Evolutionary conservation across 2,888 invertebrate species (phyloP), one percentile per base, ranked within the genome.

Genomic region (Trachelus iudaicus): DNA sequence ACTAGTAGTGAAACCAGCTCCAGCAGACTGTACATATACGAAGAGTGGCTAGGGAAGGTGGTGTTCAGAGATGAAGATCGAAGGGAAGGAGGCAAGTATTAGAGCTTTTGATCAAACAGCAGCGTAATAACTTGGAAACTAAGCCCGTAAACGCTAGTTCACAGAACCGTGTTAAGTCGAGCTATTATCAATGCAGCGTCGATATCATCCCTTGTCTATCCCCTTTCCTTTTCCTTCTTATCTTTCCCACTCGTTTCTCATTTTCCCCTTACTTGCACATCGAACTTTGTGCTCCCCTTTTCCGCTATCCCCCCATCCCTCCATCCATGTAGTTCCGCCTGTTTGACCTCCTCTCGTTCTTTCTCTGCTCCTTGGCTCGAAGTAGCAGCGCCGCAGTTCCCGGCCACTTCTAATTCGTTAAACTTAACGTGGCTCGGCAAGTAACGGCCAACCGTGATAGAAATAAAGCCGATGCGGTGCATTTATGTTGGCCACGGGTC

Each of bases 121-220:
- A 85, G 81, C 83, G 83, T 86, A 87, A 88, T 87, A 86, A 87
- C 85, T 88, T 83, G 69, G 80, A 81, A 85, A 84, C 85, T 84
- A 83, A 84, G 82, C 83, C 78, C 79, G 83, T 85, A 84, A 85
- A 85, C 84, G 81, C 56, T 78, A 80, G 78, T 79, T 56, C 56
- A 56, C 56, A 23, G 56, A 15, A 56, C 56, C 23, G 56, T 56
- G 56, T 56, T 56, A 56, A 56, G 56, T 56, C 56, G 23, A 56
- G 56, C 56, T 9, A 40, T 56, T 56, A 56, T 56, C 56, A 9
- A 56, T 56, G 56, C 23, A 56, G 23, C 56, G 23, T 56, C 56
- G 56, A 56, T 56, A 34, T 74, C 33, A 56, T 56, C 56, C 6
- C 30, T 71, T 71, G 13, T 34, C 30, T 15, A 30, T 34, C 11